A percentile compares a stretch with the other conserved stretches of the same genome.
These are phyloP conservation scores for Pseudolycoriella hygida DNA, from an alignment of 2,888 invertebrate genomes.

Conservation along the genomic window DNA sequence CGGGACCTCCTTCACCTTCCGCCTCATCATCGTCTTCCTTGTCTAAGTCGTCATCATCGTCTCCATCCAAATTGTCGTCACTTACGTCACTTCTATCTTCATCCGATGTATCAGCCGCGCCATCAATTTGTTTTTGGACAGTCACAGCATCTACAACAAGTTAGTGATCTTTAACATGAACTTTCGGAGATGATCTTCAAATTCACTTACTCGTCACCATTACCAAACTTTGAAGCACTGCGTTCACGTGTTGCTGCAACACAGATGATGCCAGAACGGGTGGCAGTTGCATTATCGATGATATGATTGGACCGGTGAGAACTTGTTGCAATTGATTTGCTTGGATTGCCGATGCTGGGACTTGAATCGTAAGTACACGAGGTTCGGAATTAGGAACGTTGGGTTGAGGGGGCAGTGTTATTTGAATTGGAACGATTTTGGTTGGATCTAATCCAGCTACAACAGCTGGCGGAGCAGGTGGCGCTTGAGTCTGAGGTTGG, in stretches of 20 bases:
- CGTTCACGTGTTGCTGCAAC: conserved; percentile 78
- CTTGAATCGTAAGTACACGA: conserved; percentile 73
- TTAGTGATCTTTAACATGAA: conserved; percentile 8
- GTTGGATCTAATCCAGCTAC: conserved; percentile 32
- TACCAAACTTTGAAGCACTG: conserved; percentile 40
- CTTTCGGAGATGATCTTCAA: too few species aligned
- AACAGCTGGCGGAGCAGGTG: conserved; percentile 22
- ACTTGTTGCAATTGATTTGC: conserved; percentile 49
- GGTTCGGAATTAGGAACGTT: conserved; percentile 50
- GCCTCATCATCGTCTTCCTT: conserved; percentile 39
- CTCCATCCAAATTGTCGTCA: conserved; percentile 45
- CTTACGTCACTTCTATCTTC: conserved; percentile 66
- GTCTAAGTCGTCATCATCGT: conserved; percentile 52
- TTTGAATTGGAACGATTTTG: conserved; percentile 41
- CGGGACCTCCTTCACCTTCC: conserved; percentile 47
- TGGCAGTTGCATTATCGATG: conserved; percentile 77
- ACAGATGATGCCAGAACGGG: conserved; percentile 62
- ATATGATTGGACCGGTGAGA: conserved; percentile 72
- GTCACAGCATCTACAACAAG: background rate
- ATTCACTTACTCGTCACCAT: too few species aligned
- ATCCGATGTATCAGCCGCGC: conserved; percentile 51
- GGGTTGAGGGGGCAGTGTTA: conserved; percentile 66
- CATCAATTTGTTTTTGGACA: conserved; percentile 36
- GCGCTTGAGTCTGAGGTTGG: conserved; percentile 11
- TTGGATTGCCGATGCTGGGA: conserved; percentile 69